These are phyloP conservation scores for Fistularia tabacaria DNA, from an alignment of 2,797 vertebrate genomes.

Conservation along the genomic window DNA sequence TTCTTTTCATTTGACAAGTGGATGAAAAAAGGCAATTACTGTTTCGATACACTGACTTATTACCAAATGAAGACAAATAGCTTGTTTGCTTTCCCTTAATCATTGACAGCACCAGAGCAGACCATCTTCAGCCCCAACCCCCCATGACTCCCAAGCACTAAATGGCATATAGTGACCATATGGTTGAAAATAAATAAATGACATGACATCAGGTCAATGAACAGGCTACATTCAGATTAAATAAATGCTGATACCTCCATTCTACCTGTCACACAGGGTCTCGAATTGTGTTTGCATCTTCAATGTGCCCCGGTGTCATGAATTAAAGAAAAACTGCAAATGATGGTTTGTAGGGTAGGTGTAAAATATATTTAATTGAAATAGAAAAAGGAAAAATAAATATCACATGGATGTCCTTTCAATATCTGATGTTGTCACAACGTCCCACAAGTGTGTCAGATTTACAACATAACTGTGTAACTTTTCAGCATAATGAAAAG, in stretches of 20 bases:
- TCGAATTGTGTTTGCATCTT: too few relatives aligned
- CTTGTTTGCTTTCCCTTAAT: constrained; percentile 57
- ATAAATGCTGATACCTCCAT: constrained; percentile 29
- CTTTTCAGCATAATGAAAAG: too few relatives aligned
- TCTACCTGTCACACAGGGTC: too few relatives aligned
- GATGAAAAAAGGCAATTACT: constrained; percentile 62
- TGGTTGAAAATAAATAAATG: constrained; percentile 35
- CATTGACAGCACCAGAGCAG: constrained; percentile 54
- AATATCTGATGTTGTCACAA: too few relatives aligned
- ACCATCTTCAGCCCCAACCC: constrained; percentile 30
- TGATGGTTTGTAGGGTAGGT: neutral
- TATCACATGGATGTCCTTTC: too few relatives aligned
- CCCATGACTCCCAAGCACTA: constrained; percentile 31
- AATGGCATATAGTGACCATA: constrained; percentile 31
- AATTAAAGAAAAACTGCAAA: constrained; percentile 8
- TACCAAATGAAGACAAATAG: constrained; percentile 68
- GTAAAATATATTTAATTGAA: too few relatives aligned
- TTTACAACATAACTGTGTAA: too few relatives aligned
- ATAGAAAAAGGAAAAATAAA: too few relatives aligned
- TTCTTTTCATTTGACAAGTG: constrained; percentile 74
- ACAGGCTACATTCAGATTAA: neutral
- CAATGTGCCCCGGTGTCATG: too few relatives aligned
- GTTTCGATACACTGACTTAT: constrained; percentile 65
- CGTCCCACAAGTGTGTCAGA: too few relatives aligned
- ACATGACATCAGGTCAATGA: constrained; percentile 22